Evolutionary conservation across 2,797 vertebrate species (phyloP).

Genomic region (Rhabdophis nuchalis): DNA sequence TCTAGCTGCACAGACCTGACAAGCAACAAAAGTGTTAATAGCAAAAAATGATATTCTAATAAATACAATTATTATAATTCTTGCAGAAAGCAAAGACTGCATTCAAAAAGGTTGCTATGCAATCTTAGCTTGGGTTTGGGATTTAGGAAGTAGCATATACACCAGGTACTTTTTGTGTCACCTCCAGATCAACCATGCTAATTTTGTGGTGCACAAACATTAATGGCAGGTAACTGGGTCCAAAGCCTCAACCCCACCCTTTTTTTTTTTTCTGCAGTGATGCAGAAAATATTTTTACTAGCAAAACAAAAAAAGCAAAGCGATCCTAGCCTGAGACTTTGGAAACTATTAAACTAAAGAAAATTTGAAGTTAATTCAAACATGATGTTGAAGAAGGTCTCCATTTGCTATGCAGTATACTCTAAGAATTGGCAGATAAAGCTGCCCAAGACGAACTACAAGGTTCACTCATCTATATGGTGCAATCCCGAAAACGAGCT

Average conservation of each 20-base stretch:
- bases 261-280: neutral
- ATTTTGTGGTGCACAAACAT: neutral
- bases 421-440: neutral
- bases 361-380: neutral
- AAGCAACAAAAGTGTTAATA: neutral
- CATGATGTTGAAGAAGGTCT: neutral
- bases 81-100: neutral
- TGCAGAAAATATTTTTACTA: neutral
- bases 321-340: neutral
- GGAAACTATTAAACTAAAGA: slow-evolving; percentile 4
- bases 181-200: neutral
- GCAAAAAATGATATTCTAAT: fast-evolving
- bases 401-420: neutral
- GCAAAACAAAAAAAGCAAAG: slow-evolving; percentile 11
- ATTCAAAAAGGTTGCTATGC: neutral
- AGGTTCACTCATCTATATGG: neutral
- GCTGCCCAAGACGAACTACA: neutral
- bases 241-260: neutral
- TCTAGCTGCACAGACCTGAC: neutral
- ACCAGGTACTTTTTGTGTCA: neutral
- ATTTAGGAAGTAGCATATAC: neutral
- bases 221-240: neutral
- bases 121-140: neutral
- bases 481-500: neutral
- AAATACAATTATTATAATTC: neutral